Base-by-base conservation (phyloP, 1,140 invertebrate species). In the Bicyclus anynana region DNA sequence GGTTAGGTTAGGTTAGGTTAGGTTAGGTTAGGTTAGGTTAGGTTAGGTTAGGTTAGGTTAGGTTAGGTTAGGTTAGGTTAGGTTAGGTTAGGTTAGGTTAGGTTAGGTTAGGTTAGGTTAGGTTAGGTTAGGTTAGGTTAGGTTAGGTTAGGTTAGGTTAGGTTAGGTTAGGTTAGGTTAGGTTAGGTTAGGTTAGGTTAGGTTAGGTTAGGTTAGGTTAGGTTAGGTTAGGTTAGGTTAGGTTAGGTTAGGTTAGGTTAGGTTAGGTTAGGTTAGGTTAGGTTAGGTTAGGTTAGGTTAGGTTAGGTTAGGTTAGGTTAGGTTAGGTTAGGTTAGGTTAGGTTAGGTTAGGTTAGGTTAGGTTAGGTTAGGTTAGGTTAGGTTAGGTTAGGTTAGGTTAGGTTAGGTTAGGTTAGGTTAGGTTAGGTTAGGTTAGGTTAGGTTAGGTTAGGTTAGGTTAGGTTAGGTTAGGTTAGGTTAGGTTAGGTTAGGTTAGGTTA, bases 361-460 rank as follows among this genome's bases (percentile, higher is more conserved):
- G 10, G 33, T 37, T n/a, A 14, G 40, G 40, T 57, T 62, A 62
- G 60, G 60, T 62, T 62, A 62, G 60, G 60, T 57, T 62, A 57
- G 60, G 60, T 62, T 57, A 57, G 60, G 60, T 62, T 57, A 57
- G 60, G 60, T 57, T 62, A 62, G 60, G 60, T 62, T 62, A 62
- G 60, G 60, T 57, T 62, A 62, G 60, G 60, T 62, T 62, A 62
- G 60, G 60, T 57, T 62, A 57, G 60, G 60, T 62, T 62, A 62
- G 61, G 61, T 58, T 63, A 60, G 62, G 62, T 65, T 64, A 59
- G 40, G 63, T 60, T 65, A 65, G 57, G 57, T 65, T 58, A 61
- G 58, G 53, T 61, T 60, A 44, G 40, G 62, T 59, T 59, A 53
- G 62, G 62, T 65, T 65, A 60, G 62, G 62, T 65, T 60, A 56